Conservation (phyloP, 2,113 vertebrate species). For the Podiceps cristatus region DNA sequence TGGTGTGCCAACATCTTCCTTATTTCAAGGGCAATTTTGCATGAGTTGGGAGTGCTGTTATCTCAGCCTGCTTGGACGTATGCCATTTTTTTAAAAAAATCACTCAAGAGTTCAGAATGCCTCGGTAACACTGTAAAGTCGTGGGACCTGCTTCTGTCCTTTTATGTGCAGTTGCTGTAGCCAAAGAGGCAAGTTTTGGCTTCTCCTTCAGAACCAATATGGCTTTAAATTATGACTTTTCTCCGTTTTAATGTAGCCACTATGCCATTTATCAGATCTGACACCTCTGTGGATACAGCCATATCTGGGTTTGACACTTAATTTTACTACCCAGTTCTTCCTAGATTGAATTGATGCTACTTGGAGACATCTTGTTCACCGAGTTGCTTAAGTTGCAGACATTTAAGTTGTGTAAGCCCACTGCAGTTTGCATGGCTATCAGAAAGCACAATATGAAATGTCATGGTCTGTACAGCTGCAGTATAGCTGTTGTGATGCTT, state of each 20-base stretch:
- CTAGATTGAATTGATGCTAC: neutral
- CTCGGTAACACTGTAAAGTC: neutral
- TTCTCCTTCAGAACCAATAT: neutral
- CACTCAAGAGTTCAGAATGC: neutral
- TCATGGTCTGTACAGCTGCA: neutral
- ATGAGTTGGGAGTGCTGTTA: neutral
- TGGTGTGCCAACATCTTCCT: neutral
- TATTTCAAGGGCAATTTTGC: neutral
- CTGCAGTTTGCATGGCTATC: neutral
- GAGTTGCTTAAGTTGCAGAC: neutral
- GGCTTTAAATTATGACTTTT: neutral
- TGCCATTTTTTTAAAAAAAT: neutral
- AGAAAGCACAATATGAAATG: neutral
- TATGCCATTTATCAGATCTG: neutral
- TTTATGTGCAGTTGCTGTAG: neutral
- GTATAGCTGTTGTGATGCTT: neutral
- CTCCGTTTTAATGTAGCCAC: neutral
- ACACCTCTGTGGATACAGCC: neutral
- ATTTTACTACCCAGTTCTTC: neutral
- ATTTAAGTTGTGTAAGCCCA: neutral
- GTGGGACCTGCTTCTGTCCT: neutral
- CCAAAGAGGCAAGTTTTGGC: neutral
- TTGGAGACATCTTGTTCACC: too few species aligned
- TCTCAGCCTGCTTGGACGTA: neutral
- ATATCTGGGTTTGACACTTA: neutral